phyloP scores from a whole-genome alignment of 2,888 invertebrate genomes.

The Rotaria socialis region DNA sequence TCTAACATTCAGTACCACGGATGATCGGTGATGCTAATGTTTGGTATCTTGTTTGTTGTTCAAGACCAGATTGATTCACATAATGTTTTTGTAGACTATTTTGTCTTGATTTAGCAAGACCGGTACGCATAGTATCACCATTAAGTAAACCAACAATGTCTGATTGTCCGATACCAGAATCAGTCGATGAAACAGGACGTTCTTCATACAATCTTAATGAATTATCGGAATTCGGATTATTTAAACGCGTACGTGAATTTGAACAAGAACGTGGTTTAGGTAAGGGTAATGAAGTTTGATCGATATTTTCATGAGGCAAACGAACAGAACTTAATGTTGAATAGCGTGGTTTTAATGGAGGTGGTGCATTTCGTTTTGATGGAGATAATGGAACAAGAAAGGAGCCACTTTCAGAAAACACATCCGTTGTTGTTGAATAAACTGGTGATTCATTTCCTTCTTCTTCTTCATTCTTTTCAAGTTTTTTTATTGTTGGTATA shows the following conservation, averaged over 20 bases:
- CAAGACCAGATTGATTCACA: not conserved
- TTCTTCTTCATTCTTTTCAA: not conserved
- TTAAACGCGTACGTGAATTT: slow-evolving; percentile 29
- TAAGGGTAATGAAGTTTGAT: slow-evolving; percentile 19
- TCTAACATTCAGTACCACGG: slow-evolving; percentile 30
- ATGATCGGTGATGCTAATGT: not conserved
- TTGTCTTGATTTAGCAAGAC: not conserved
- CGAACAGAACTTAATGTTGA: not conserved
- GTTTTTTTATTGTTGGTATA: not conserved
- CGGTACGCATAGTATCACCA: not conserved
- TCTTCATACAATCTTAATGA: not conserved
- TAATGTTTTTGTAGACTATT: not conserved
- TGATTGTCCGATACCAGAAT: not conserved
- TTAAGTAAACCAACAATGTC: not conserved
- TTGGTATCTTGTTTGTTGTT: not conserved
- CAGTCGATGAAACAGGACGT: not conserved
- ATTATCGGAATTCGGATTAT: not conserved
- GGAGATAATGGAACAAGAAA: slow-evolving; percentile 21
- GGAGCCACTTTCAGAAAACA: not conserved
- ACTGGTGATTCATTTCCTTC: slow-evolving; percentile 19
- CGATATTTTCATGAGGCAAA: not conserved
- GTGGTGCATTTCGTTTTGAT: not conserved
- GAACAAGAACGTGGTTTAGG: slow-evolving; percentile 33
- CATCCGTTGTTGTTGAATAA: slow-evolving; percentile 27
- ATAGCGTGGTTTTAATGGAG: slow-evolving; percentile 24